These are phyloP conservation scores for Phrynocephalus forsythii DNA, from an alignment of 2,797 vertebrate species.

Conservation along the genomic window DNA sequence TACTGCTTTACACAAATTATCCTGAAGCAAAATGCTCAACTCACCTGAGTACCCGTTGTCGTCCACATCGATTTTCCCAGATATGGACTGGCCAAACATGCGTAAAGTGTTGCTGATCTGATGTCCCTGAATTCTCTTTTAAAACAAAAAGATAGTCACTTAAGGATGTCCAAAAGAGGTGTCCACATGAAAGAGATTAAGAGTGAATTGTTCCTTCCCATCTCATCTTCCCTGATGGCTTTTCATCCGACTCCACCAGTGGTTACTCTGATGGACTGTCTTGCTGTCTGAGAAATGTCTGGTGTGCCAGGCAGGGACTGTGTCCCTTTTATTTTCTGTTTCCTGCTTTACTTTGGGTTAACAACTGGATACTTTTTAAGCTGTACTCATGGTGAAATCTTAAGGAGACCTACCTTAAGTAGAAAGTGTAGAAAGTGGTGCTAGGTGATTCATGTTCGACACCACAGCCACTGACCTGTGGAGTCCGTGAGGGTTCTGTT, in stretches of 20 bases:
- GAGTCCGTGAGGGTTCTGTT: no score
- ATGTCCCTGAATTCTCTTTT: constrained; percentile 89
- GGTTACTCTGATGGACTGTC: not conserved
- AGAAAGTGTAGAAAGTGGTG: no score
- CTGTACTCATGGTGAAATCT: not conserved
- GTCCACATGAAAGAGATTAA: not conserved
- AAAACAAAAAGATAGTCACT: constrained; percentile 22
- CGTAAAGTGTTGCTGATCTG: constrained; percentile 82
- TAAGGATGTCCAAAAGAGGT: not conserved
- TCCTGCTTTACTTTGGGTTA: not conserved
- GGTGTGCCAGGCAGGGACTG: not conserved
- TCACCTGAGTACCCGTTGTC: constrained; percentile 94
- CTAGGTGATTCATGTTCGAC: no score
- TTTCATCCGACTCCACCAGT: not conserved
- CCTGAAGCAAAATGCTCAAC: constrained; percentile 36
- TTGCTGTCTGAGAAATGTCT: not conserved
- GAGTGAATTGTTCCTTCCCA: not conserved
- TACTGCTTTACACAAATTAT: constrained; percentile 27
- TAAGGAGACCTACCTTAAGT: constrained; percentile 59
- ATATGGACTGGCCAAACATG: constrained; percentile 97
- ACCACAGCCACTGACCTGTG: no score
- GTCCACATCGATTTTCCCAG: constrained; percentile 90
- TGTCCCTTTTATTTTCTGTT: not conserved
- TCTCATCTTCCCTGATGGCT: not conserved
- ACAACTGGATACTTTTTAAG: not conserved